Base-by-base conservation (phyloP, 2,797 vertebrate species). In the Centropyge bicolor region DNA sequence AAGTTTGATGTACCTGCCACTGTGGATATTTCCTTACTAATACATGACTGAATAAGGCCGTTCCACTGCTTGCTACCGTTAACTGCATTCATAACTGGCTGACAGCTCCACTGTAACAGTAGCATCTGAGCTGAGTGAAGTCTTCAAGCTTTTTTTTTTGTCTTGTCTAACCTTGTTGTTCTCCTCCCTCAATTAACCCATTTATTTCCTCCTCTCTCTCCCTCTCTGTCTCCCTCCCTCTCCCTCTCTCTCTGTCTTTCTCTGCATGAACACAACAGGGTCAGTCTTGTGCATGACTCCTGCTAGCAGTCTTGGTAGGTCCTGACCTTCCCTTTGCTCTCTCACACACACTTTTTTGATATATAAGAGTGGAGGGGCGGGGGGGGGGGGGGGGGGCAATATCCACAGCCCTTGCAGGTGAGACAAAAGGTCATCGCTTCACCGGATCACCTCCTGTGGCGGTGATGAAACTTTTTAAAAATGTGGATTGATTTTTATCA, bases 281-380 rank as follows among this genome's bases (percentile, higher is more conserved):
- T 99, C 98, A 97, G 97, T 99, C 96, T 98, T 99, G 95, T 99
- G 98, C 97, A 99, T 99, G 98, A 97, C 98, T 96, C 98, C 98
- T 95, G 97, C 97, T 98, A 98, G 97, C 97, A 97, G 97, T 97
- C 97, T 99, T 97, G 98, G 98, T 99, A 99, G 97, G 98, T 99
- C 96, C 92, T 88, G 70, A 89, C 78, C 85, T 91, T 89, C 79
- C 79, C 81, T 78, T 85, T 83, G 77, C 79, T 86, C 82, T 81
- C 83, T 82, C 83, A 71, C 81, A 74, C 80, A 75, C 82, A 80
- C 59, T 78, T 74, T 31, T 82, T 67, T 88, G 61, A 85, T 86
- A 24, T 77, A 41, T 63, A 54, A 38, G 16, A 41, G 19, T 52
- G 40, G 54, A 27, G 56, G n/a, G 24, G 22, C 36, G 22, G 40